Percentiles rank a stretch among this genome's conserved stretches.
Evolutionary conservation across 1,140 invertebrate genomes (phyloP).

Genomic region (Olivierus martensii): DNA sequence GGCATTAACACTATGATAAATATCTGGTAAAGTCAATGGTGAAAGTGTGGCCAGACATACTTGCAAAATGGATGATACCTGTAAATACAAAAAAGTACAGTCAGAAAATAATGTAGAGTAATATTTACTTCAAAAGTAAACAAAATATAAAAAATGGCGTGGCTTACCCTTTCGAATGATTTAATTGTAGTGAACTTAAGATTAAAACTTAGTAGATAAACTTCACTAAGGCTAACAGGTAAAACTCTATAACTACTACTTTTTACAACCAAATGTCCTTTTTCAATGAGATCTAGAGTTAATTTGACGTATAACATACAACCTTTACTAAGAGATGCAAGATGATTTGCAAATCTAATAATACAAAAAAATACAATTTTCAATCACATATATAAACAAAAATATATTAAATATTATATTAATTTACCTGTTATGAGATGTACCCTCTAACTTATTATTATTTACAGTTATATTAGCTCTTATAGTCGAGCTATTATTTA

Average conservation of each 20-base stretch:
- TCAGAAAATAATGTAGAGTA: slow-evolving; percentile 16
- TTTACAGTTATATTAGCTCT: slow-evolving; percentile 22
- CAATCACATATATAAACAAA: not conserved
- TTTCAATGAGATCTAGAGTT: slow-evolving; percentile 82
- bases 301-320: slow-evolving; percentile 85
- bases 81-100: no score
- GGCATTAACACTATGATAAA: slow-evolving; percentile 87
- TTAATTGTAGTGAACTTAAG: slow-evolving; percentile 72
- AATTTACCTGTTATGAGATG: slow-evolving; percentile 9
- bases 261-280: slow-evolving; percentile 83
- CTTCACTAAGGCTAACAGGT: slow-evolving; percentile 79
- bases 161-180: slow-evolving; percentile 70
- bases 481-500: slow-evolving; percentile 18
- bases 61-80: slow-evolving; percentile 50
- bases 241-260: slow-evolving; percentile 82
- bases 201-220: slow-evolving; percentile 88
- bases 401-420: not conserved
- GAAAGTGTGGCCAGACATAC: slow-evolving; percentile 79
- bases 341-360: slow-evolving; percentile 67
- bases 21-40: slow-evolving; percentile 76
- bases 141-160: not conserved
- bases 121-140: not conserved
- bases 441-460: slow-evolving; percentile 14
- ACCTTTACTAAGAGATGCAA: slow-evolving; percentile 65
- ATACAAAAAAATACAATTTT: slow-evolving; percentile 15